Percentiles rank a stretch among this genome's conserved stretches.
Conservation (phyloP, 2,113 vertebrate species). For the Numenius arquata region DNA sequence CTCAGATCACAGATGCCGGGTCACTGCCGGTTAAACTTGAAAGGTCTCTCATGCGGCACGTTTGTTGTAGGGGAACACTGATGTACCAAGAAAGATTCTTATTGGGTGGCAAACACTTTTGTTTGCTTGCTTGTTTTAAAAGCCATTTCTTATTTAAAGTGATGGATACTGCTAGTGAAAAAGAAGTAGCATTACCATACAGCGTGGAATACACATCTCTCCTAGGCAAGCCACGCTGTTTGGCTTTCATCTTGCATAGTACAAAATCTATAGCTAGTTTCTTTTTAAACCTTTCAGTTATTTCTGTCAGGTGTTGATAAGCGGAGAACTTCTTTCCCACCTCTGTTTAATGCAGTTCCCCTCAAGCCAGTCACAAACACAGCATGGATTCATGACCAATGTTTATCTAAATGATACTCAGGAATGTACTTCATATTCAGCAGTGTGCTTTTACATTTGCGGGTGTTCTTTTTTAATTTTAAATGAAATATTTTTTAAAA, state of each 20-base stretch:
- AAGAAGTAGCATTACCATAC: not conserved
- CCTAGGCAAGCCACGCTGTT: not conserved
- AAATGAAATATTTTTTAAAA: not conserved
- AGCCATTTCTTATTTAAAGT: slow-evolving; percentile 39
- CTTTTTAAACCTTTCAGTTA: slow-evolving; percentile 39
- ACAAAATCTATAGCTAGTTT: slow-evolving; percentile 39
- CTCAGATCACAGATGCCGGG: not conserved
- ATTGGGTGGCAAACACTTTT: not conserved
- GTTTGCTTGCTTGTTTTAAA: slow-evolving; percentile 8
- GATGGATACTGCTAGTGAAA: not conserved
- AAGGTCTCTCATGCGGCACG: not conserved
- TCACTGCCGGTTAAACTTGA: slow-evolving; percentile 11
- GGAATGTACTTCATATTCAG: not conserved
- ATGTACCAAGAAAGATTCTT: not conserved
- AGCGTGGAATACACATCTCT: not conserved
- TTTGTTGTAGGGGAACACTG: not conserved
- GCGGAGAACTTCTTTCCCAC: not conserved
- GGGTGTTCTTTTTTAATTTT: not conserved
- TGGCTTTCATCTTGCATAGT: slow-evolving; percentile 49
- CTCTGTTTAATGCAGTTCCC: slow-evolving; percentile 21
- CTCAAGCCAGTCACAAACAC: not conserved
- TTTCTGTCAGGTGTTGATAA: slow-evolving; percentile 53
- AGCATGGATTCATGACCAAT: not conserved
- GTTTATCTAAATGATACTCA: not conserved
- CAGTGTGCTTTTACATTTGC: not conserved